Conservation (phyloP, 2,113 vertebrate species). For the Chauna torquata region DNA sequence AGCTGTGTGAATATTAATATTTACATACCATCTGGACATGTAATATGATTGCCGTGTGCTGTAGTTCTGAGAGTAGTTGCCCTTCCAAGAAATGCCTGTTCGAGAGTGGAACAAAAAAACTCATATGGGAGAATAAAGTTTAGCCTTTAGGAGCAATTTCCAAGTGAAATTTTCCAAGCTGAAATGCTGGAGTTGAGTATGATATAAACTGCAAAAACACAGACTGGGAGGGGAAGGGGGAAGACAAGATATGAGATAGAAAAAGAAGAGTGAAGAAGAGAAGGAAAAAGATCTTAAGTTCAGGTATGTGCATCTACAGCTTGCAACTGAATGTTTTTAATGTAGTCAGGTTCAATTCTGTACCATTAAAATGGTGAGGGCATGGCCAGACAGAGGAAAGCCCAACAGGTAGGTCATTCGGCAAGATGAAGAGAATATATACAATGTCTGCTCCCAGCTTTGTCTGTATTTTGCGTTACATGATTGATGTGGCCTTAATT, state of each 20-base stretch:
- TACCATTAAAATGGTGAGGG: not conserved
- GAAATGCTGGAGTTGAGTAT: constrained; percentile 17
- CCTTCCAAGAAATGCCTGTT: constrained; percentile 61
- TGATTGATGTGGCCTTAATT: not conserved
- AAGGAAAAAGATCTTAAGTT: not conserved
- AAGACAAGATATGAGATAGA: not conserved
- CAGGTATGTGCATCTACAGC: not conserved
- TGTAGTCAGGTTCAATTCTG: not conserved
- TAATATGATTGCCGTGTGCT: not conserved
- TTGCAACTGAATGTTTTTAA: not conserved
- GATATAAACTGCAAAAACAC: constrained; percentile 33
- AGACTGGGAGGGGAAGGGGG: not conserved
- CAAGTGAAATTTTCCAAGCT: constrained; percentile 38
- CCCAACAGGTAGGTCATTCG: not conserved
- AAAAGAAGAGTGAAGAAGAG: not conserved
- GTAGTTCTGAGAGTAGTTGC: constrained; percentile 19
- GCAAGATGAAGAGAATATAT: not conserved
- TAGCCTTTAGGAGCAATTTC: not conserved
- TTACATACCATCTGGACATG: constrained; percentile 56
- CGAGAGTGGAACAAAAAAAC: constrained; percentile 35
- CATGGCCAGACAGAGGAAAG: not conserved
- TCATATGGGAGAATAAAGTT: constrained; percentile 1
- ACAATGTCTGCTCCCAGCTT: not conserved
- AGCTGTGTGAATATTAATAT: constrained; percentile 63
- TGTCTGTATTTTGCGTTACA: not conserved